Evolutionary conservation across 1,140 invertebrate species (phyloP), one percentile per base, ranked within the genome.

Genomic region (Plectus sambesii): DNA sequence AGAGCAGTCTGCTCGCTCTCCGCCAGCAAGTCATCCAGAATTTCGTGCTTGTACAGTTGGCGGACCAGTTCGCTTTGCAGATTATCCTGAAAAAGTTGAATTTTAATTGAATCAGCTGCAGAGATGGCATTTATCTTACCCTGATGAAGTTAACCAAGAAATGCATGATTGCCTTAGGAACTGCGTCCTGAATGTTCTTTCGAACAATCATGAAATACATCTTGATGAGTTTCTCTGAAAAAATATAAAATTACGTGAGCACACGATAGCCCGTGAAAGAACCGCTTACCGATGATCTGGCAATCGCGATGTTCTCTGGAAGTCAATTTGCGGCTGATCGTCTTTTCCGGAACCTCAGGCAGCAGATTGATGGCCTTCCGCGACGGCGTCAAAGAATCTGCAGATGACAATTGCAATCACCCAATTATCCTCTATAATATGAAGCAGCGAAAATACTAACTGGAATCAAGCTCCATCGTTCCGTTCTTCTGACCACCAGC

Each of bases 131-230:
- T 43, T 49, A 47, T 20, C 42, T 30, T n/a, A 56, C 54, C 29
- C 39, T 49, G 55, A 43, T 37, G 71, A 79, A 85, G 75, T 98
- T 98, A 42, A 99, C 94, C 62, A 99, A 76, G 74, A 98, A 98
- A 76, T 97, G 88, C 94, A 99, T 99, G 55, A 99, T 84, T 24
- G 92, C 88, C 74, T 99, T 99, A 6, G 94, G 94, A 39, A 98
- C 88, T 43, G 82, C 87, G 72, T 99, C 94, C 73, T 98, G 90
- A 70, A 98, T 96, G 29, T 87, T 93, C 74, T 98, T 98, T 23
- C 89, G 78, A 23, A 98, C 87, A 66, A 99, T 98, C 71, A 92
- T 84, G 75, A 98, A 99, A 74, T 99, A 99, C 1, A 87, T 89
- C 69, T 88, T 88, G 59, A 99, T 98, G 29, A 99, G 77, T 54